These are phyloP conservation scores for Acrobasis suavella DNA, from an alignment of 2,888 invertebrate genomes.

Conservation along the genomic window DNA sequence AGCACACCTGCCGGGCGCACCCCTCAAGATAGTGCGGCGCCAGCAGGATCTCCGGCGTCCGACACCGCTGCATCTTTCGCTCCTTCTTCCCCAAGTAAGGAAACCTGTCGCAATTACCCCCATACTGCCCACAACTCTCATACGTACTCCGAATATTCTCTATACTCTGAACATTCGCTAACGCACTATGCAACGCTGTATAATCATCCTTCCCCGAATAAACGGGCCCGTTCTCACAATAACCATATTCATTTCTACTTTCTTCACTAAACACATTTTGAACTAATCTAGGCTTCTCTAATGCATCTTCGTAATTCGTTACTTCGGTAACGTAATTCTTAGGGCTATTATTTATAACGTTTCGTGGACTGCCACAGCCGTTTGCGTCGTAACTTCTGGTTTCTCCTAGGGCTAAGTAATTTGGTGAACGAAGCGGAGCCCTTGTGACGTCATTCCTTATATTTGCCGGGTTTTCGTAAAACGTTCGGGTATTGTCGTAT, in stretches of 20 bases:
- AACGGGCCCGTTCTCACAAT: slow-evolving; percentile 54
- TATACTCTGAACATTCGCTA: slow-evolving; percentile 57
- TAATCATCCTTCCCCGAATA: slow-evolving; percentile 63
- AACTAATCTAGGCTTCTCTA: slow-evolving; percentile 48
- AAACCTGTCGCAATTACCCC: slow-evolving; percentile 65
- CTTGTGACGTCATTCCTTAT: slow-evolving; percentile 51
- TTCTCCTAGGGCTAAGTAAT: slow-evolving; percentile 54
- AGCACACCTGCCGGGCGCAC: slow-evolving; percentile 67
- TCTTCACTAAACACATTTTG: slow-evolving; percentile 62
- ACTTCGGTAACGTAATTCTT: slow-evolving; percentile 62
- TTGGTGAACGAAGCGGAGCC: slow-evolving; percentile 59
- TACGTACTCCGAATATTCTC: slow-evolving; percentile 59
- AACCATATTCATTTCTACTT: slow-evolving; percentile 55
- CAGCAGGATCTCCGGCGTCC: slow-evolving; percentile 90
- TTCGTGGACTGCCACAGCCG: slow-evolving; percentile 64
- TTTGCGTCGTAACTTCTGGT: slow-evolving; percentile 60
- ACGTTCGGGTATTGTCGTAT: slow-evolving; percentile 60
- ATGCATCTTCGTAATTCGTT: slow-evolving; percentile 50
- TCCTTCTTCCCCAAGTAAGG: slow-evolving; percentile 78
- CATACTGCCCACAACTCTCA: slow-evolving; percentile 55
- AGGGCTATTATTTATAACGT: slow-evolving; percentile 63
- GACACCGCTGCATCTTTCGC: slow-evolving; percentile 78
- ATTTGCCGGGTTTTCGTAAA: slow-evolving; percentile 68
- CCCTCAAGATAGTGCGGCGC: slow-evolving; percentile 87
- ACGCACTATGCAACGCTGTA: slow-evolving; percentile 55